Conservation (phyloP, 1,140 invertebrate species). For the Helicorthomorpha holstii region DNA sequence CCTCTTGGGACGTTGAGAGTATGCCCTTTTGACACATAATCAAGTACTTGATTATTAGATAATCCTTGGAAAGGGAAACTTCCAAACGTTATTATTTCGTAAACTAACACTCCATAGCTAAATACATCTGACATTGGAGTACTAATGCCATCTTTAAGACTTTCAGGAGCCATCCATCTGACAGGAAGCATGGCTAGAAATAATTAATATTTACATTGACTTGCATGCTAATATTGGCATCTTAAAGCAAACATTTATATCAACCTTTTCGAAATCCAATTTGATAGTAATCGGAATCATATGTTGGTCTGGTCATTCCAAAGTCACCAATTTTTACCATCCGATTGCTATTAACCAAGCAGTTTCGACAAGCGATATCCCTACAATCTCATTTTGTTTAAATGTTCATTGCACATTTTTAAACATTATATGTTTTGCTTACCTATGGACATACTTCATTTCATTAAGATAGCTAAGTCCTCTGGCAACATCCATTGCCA, state of each 20-base stretch:
- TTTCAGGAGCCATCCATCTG: slow-evolving; percentile 84
- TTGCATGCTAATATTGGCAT: background rate
- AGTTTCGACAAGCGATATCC: slow-evolving; percentile 74
- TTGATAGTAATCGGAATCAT: slow-evolving; percentile 71
- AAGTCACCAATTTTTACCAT: slow-evolving; percentile 81
- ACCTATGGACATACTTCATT: slow-evolving; percentile 62
- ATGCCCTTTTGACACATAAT: slow-evolving; percentile 55
- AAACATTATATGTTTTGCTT: slow-evolving; percentile 3
- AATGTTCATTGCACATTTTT: background rate
- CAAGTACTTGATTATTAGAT: slow-evolving; percentile 65
- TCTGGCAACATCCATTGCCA: slow-evolving; percentile 69
- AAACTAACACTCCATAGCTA: slow-evolving; percentile 67
- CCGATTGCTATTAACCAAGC: slow-evolving; percentile 61
- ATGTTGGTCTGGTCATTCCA: slow-evolving; percentile 76
- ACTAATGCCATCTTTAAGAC: slow-evolving; percentile 58
- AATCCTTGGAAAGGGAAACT: slow-evolving; percentile 62
- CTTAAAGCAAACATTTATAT: background rate
- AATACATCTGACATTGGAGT: slow-evolving; percentile 68
- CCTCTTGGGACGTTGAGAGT: slow-evolving; percentile 50
- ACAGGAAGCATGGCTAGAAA: slow-evolving; percentile 59
- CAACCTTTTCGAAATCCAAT: slow-evolving; percentile 68
- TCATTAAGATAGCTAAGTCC: slow-evolving; percentile 64
- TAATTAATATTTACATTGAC: background rate
- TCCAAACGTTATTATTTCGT: slow-evolving; percentile 72
- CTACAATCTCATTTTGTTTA: slow-evolving; percentile 26